Evolutionary conservation across 1,140 invertebrate species (phyloP), one percentile per base, ranked within the genome.

Genomic region (Zophobas atratus): DNA sequence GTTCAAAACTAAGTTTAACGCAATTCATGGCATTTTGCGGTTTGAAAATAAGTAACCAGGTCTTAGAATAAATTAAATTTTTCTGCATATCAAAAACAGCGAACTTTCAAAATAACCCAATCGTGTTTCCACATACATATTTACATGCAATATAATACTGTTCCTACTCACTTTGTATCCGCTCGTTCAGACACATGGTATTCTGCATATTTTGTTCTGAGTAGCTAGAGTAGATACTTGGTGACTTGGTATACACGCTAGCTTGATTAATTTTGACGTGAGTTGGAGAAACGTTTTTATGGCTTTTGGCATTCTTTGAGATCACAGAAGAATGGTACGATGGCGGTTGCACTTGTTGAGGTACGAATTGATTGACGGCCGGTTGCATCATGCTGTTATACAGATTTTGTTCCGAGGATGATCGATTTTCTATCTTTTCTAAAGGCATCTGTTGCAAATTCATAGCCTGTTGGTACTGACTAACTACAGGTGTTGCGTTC

Each of bases 281-380:
- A 36, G 78, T 46, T n/a, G 60, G 60, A 4, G 60, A 67, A 4
- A 43, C 46, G 63, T 74, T 77, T 39, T 79, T 76, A 38, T 46
- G 57, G 85, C 86, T 48, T 85, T 86, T 80, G 84, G 88, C 72
- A 86, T 86, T 78, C 88, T 89, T 56, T 82, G 84, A 57, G 85
- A 86, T 79, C 86, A 89, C 78, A 88, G 87, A 55, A 86, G 85
- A 84, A 85, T 86, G 78, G 73, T 77, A 79, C 57, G 76, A 5
- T 56, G 80, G 74, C 36, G 72, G 77, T 53, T 76, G 71, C 46
- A 51, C n/a, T 71, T 70, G 79, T 43, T 82, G 84, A 41, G 55
- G 41, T 46, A 70, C 3, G 70, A 84, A 84, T 6, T 84, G 39
- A 74, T 78, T 74, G 20, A 75, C 20, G 20, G 32, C 55, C 53